These are phyloP conservation scores for Plumapathes pennacea DNA, from an alignment of 92 coral and sea anemone species.

Conservation along the genomic window DNA sequence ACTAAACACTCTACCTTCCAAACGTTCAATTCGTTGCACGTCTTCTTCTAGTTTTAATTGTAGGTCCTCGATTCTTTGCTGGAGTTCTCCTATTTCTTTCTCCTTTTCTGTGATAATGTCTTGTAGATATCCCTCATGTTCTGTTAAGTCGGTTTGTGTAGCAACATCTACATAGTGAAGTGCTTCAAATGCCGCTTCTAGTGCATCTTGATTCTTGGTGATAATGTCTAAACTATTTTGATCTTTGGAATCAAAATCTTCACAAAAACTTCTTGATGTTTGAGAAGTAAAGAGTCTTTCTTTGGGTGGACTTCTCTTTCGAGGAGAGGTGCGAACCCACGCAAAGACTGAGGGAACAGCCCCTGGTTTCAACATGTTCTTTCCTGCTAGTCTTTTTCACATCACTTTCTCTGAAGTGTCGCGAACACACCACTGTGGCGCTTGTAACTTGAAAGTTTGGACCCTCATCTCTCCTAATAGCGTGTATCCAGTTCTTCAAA, in stretches of 20 bases:
- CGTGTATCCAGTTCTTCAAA: constrained; percentile 38
- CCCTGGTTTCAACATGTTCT: constrained; percentile 18
- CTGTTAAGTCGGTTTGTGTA: constrained; percentile 15
- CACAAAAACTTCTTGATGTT: neutral
- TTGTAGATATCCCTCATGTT: constrained; percentile 12
- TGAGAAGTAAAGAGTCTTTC: neutral
- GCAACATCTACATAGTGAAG: constrained; percentile 4
- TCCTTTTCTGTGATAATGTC: neutral
- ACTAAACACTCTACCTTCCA: constrained; percentile 19
- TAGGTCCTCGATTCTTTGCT: constrained; percentile 2
- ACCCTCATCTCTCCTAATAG: constrained; percentile 49
- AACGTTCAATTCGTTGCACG: neutral
- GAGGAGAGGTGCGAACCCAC: constrained; percentile 43
- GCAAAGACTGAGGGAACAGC: constrained; percentile 50
- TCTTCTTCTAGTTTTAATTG: neutral
- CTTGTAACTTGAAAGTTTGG: constrained; percentile 13
- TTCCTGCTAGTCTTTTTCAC: constrained; percentile 46
- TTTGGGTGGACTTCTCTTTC: constrained; percentile 44
- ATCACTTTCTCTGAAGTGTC: constrained; percentile 47
- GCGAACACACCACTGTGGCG: constrained; percentile 35
- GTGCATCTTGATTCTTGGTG: neutral
- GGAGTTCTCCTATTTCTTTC: constrained; percentile 5
- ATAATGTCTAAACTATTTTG: neutral
- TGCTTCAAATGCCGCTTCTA: too few relatives aligned
- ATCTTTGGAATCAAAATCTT: neutral